Evolutionary conservation across 2,797 vertebrate genomes (phyloP), one percentile per base, ranked within the genome.

Genomic region (Rhinophrynus dorsalis): DNA sequence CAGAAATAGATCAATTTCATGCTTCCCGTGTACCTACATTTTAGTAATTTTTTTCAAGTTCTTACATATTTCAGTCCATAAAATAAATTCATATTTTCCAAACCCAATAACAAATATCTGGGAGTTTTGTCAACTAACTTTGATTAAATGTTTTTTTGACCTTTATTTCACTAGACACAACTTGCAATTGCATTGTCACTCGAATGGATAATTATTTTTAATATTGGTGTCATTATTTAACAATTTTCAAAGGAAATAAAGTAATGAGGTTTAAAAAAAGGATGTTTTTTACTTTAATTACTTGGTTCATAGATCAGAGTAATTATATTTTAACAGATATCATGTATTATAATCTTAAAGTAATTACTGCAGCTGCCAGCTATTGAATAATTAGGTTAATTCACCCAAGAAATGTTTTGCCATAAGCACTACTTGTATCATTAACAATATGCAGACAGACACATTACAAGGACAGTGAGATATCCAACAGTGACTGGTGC

Each of bases 241-340:
- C 67, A 80, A 77, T 83, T 85, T 85, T 77, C 75, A 81, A 78
- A 83, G 74, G 80, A 81, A 83, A 83, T 83, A 76, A 72, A 38
- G 74, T 83, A 85, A 85, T 79, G 76, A 82, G 56, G 70, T 80
- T 67, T 78, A 80, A 67, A 44, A 75, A 83, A 86, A 84, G 80
- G 73, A 54, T 71, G 24, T 77, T 78, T 82, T 84, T 82, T 75
- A 69, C 77, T 78, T 80, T 83, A 83, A 85, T 86, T 83, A 84
- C 71, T 73, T 79, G 78, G 82, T 83, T 83, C 83, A 83, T 78
- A 85, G 80, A 85, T 85, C 83, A 85, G 75, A 81, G 71, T 84
- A 84, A 88, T 86, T 85, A 83, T 77, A 71, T 74, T 83, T 76
- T 75, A 77, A 68, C 75, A 85, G 81, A 78, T 75, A 85, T 79